These are phyloP conservation scores for Schizothorax lantsangensis DNA, from an alignment of 2,797 vertebrate genomes.

Conservation along the genomic window DNA sequence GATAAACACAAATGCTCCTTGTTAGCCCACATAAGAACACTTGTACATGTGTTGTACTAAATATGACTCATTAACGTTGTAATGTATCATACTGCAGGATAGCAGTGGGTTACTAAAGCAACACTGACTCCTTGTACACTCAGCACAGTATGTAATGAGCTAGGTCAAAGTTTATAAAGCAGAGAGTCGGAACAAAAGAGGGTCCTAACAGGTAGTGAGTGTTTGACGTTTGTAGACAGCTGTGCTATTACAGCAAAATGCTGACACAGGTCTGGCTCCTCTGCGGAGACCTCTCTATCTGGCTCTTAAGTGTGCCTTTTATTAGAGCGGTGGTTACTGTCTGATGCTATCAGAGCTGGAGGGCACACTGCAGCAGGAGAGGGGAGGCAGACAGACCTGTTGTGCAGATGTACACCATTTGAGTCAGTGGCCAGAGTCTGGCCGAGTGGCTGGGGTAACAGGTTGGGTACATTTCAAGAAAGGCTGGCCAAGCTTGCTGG, in stretches of 20 bases:
- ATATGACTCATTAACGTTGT: background rate
- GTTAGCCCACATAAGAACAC: background rate
- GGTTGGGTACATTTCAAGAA: background rate
- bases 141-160: background rate
- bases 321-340: slow-evolving; percentile 10
- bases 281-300: slow-evolving; percentile 44
- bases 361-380: background rate
- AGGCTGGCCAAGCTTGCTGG: background rate
- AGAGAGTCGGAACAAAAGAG: slow-evolving; percentile 22
- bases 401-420: background rate
- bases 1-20: background rate
- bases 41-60: background rate
- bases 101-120: background rate
- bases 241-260: slow-evolving; percentile 41
- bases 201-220: slow-evolving; percentile 20
- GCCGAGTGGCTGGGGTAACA: background rate
- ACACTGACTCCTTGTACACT: background rate
- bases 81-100: background rate
- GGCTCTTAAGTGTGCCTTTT: slow-evolving; percentile 36
- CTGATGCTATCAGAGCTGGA: slow-evolving; percentile 33
- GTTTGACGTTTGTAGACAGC: slow-evolving; percentile 44
- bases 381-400: background rate
- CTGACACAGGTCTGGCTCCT: slow-evolving; percentile 39
- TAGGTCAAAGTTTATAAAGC: slow-evolving; percentile 37
- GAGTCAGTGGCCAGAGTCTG: slow-evolving; percentile 37